Evolutionary conservation across 2,888 invertebrate species (phyloP).

Genomic region (Celastrina argiolus): DNA sequence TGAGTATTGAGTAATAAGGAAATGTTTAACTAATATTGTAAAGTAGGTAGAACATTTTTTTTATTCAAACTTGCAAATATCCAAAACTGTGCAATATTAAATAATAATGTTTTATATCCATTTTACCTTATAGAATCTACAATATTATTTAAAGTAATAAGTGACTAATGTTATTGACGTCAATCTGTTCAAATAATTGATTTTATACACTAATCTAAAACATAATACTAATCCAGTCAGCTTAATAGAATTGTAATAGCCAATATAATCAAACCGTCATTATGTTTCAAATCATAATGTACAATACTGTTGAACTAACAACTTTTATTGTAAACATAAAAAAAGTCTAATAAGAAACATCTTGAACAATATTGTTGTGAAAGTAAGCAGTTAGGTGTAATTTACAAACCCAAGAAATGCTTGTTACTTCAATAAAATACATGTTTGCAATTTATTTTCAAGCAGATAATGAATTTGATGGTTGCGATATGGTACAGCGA

Average conservation of each 20-base stretch:
- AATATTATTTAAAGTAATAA: no score
- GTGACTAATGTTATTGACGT: no score
- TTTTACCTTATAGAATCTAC: no score
- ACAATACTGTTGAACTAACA: no score
- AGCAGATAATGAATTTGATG: slow-evolving; percentile 33
- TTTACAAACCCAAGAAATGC: slow-evolving; percentile 26
- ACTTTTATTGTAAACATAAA: background rate
- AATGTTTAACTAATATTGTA: no score
- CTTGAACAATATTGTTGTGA: background rate
- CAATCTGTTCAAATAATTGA: no score
- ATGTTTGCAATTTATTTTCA: slow-evolving; percentile 26
- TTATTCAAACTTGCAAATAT: no score
- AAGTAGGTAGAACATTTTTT: no score
- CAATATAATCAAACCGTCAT: background rate
- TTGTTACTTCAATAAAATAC: slow-evolving; percentile 31
- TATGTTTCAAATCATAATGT: no score
- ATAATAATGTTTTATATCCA: no score
- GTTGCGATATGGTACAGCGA: slow-evolving; percentile 36
- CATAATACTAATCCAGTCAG: background rate
- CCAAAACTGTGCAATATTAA: no score
- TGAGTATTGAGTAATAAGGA: no score
- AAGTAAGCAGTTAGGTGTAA: slow-evolving; percentile 19
- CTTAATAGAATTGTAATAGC: background rate
- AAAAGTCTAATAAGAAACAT: background rate
- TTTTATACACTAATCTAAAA: background rate